Base-by-base conservation (phyloP, 2,797 vertebrate genomes). In the Sphenopsis melanotis region DNA sequence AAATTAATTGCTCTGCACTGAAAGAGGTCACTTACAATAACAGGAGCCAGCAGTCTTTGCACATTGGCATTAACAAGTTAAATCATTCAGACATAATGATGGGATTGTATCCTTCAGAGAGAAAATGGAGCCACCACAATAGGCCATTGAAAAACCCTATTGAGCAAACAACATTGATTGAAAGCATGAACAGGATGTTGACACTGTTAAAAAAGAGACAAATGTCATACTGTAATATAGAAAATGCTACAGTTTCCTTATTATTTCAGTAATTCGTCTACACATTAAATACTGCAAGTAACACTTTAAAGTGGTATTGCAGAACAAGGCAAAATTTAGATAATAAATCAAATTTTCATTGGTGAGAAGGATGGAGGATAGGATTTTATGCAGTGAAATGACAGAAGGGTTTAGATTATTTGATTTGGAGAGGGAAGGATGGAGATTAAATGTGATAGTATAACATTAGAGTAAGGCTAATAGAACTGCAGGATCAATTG, bases 111-210 rank as follows among this genome's bases (percentile, higher is more conserved):
- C 69, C 46, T 80, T 77, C 46, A 12, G n/a, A 74, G 41, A 68
- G 68, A 90, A 90, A 90, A 79, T 26, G 10, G 27, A 85, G 6
- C 9, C 32, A 49, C 6, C 19, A 78, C 34, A 84, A 76, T 55
- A 78, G 60, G 46, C 49, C 50, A 71, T 80, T 92, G 64, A 94
- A 77, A 87, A 87, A 77, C 46, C 6, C 29, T 80, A 22, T 66
- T 89, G 66, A 90, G 36, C 1, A 10, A 87, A 66, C 9, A 84
- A 66, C 37, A 36, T 37, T 72, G 50, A 77, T 12, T 93, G 81
- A 95, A 94, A 95, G 6, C 26, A 53, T 68, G 68, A 93, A 52
- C 65, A 90, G 63, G 70, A 84, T 87, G 56, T 36, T 92, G 78
- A 87, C 49, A 36, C 16, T 42, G 22, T 46, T 87, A 60, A 84